Percentiles rank a stretch among this genome's conserved stretches.
Evolutionary conservation across 2,888 invertebrate species (phyloP).

Genomic region (Agrilus mali): DNA sequence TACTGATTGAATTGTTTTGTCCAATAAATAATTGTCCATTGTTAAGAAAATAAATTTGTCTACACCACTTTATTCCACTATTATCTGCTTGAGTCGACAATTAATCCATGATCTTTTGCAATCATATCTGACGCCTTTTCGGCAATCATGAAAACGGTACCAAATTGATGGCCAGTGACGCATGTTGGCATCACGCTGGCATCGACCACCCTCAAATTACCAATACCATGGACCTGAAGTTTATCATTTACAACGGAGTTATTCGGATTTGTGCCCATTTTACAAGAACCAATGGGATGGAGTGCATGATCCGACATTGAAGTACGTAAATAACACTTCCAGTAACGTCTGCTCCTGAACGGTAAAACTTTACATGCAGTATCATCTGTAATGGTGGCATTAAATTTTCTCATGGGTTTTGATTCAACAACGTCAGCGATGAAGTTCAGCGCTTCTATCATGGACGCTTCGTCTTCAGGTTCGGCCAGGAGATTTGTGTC

Average conservation of each 20-base stretch:
- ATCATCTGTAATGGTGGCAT: conserved; percentile 38
- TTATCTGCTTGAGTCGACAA: too few species aligned
- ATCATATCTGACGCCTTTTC: conserved; percentile 40
- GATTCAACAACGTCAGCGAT: conserved; percentile 27
- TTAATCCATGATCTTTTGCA: background rate
- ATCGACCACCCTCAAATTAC: conserved; percentile 37
- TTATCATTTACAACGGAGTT: conserved; percentile 41
- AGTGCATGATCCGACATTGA: conserved; percentile 32
- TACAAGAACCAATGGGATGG: conserved; percentile 39
- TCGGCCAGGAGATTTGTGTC: conserved; percentile 17
- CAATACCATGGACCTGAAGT: conserved; percentile 36
- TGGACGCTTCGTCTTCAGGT: conserved; percentile 41
- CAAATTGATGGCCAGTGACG: conserved; percentile 37
- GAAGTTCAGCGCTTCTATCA: conserved; percentile 43
- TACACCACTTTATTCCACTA: too few species aligned
- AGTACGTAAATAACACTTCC: conserved; percentile 35
- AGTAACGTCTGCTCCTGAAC: conserved; percentile 33
- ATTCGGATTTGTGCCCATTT: conserved; percentile 38
- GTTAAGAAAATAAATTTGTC: too few species aligned
- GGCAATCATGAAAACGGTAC: conserved; percentile 39
- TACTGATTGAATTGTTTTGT: too few species aligned
- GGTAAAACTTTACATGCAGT: conserved; percentile 34
- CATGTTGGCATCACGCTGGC: conserved; percentile 40
- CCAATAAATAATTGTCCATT: too few species aligned
- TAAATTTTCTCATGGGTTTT: conserved; percentile 44